These are phyloP conservation scores for Diorhabda sublineata DNA, from an alignment of 1,140 invertebrate species.

Conservation along the genomic window DNA sequence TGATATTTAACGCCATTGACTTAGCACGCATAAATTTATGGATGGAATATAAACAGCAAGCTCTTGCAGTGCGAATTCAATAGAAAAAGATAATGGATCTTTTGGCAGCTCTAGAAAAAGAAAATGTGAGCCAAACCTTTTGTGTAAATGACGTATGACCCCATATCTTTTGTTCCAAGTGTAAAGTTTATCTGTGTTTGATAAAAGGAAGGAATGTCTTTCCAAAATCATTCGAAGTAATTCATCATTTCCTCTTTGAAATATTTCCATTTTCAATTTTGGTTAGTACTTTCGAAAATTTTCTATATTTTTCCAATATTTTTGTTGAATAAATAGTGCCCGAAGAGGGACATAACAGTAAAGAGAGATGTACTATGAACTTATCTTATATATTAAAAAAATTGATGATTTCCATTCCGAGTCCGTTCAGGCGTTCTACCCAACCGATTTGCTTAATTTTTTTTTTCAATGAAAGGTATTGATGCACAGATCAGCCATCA, in stretches of 20 bases:
- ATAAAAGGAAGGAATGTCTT: constrained; percentile 12
- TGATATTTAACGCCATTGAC: neutral
- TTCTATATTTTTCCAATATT: neutral
- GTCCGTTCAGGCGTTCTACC: too few species aligned
- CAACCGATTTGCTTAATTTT: too few species aligned
- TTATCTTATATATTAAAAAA: too few species aligned
- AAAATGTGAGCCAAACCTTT: neutral
- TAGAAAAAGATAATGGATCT: constrained; percentile 19
- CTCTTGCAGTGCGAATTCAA: constrained; percentile 15
- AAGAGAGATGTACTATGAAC: neutral
- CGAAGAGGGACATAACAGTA: constrained; percentile 5
- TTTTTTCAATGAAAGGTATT: too few species aligned
- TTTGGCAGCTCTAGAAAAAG: constrained; percentile 9
- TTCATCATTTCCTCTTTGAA: constrained; percentile 5
- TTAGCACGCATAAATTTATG: too few species aligned
- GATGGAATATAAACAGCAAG: too few species aligned
- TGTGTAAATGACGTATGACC: neutral
- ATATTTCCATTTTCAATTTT: neutral
- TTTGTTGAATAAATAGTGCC: neutral
- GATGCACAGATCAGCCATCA: too few species aligned
- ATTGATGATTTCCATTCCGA: too few species aligned
- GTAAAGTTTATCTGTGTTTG: constrained; percentile 10
- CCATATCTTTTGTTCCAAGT: constrained; percentile 9
- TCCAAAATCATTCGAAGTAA: constrained; percentile 12
- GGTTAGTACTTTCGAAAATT: neutral